Evolutionary conservation across 2,113 vertebrate genomes (phyloP), one percentile per base, ranked within the genome.

Genomic region (Pangasianodon hypophthalmus): DNA sequence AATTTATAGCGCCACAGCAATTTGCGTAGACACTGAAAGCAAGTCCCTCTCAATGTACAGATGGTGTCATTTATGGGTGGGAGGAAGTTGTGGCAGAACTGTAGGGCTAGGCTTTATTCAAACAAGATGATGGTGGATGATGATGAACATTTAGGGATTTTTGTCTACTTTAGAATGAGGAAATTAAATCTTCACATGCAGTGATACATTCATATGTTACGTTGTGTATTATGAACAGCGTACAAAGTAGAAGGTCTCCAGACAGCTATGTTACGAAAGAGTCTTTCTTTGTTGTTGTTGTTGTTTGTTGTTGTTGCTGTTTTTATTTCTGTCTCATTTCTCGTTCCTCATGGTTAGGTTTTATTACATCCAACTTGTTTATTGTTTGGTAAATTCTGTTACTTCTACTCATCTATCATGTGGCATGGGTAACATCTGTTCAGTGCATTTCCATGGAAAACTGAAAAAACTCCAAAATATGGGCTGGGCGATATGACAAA

Each of bases 1-100:
- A 60, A 87, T 91, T 86, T 88, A 88, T 85, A 62, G 67, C 73
- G 48, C 91, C 82, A 88, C 24, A 69, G 83, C 84, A 82, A 90
- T 90, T 90, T 60, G 64, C 32, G 10, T 79, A 67, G 75, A 52
- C 52, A 11, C 50, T 87, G 71, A 80, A 88, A 89, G 85, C 52
- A 29, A 85, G 69, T 81, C 32, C 52, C 48, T 29, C 84, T 79
- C 87, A 54, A 71, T 92, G 89, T 85, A 82, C 50, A 84, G 87
- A 84, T 62, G 87, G 79, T 44, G 52, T 60, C 67, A 18, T 77
- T 80, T 54, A 56, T 73, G 64, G 58, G 52, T 54, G 7, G n/a
- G 24, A 54, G 87, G 84, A 73, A 88, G 41, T 48, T 32, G 21
- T 1, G 79, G 80, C 54, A 41, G 84, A 62, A 84, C 18, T 7